Evolutionary conservation across 2,888 invertebrate species (phyloP), one percentile per base, ranked within the genome.

Genomic region (Pterostichus madidus): DNA sequence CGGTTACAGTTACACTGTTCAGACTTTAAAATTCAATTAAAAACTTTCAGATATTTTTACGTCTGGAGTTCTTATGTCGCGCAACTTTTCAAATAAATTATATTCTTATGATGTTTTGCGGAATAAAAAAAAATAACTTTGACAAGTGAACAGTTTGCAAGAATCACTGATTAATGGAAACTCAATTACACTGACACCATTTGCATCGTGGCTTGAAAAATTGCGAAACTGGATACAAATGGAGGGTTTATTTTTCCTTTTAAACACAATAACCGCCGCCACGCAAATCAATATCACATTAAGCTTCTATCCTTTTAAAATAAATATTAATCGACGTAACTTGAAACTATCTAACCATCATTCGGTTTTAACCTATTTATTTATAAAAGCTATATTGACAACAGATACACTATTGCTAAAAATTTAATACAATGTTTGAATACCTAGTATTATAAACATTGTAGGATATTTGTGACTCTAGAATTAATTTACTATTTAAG

Each of bases 11-110:
- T 15, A 71, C 44, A 71, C 68, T 71, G 31, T 49, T 71, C 59
- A 39, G 75, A 81, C 75, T 81, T 81, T 81, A 46, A 73, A 81
- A 81, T 75, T 81, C 81, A 81, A 81, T 81, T 81, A 81, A 81
- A 78, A 81, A 81, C 73, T 81, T 81, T 75, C 15, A 53, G 53
- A 81, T 61, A 81, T 75, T 81, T 81, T 81, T 81, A 35, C 75
- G 59, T 59, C 53, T 73, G 11, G 75, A 75, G 73, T 81, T 81
- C 39, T 35, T 73, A 75, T 32, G 61, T 32, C 39, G 24, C 46
- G 49, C 5, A 81, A 81, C 81, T 81, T 81, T 75, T 75, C 64
- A 81, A 81, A 81, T 75, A 81, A 81, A 81, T 81, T 81, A 81
- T 81, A 75, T 77, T 80, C 56, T 77, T 77, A 56, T 53, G 44